Percentiles rank a stretch among this genome's conserved stretches.
phyloP scores from a whole-genome alignment of 2,797 vertebrate species.

The Podarcis siculus region DNA sequence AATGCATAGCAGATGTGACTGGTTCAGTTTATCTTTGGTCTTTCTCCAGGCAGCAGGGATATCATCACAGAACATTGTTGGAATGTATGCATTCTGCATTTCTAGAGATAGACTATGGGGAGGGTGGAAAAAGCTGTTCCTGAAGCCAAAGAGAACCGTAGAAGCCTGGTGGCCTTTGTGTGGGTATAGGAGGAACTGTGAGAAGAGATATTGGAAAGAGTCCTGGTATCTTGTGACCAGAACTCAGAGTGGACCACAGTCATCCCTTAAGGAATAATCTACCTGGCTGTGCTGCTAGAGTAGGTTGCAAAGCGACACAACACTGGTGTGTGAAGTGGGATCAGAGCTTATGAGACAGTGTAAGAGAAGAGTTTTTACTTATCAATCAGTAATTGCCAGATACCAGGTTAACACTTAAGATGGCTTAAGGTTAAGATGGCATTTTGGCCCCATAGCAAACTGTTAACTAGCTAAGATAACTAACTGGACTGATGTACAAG shows the following conservation, averaged over 20 bases:
- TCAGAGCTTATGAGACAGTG: neutral
- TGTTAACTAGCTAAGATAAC: neutral
- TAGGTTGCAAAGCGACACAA: neutral
- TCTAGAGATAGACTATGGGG: neutral
- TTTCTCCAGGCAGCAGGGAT: neutral
- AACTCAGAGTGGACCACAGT: neutral
- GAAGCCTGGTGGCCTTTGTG: neutral
- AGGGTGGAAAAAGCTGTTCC: neutral
- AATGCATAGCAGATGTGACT: neutral
- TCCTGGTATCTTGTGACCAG: neutral
- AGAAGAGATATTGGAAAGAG: neutral
- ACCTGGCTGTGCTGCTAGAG: neutral
- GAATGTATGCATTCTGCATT: neutral
- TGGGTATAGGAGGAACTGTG: neutral
- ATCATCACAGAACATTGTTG: neutral
- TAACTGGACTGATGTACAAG: neutral
- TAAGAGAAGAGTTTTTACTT: neutral
- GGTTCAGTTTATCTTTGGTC: neutral
- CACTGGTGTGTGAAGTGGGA: neutral
- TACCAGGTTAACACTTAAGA: neutral
- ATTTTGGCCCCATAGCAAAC: neutral
- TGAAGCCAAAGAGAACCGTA: neutral
- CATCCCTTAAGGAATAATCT: neutral
- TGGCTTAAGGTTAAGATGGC: neutral
- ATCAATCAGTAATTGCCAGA: neutral